Evolutionary conservation across 1,140 invertebrate species (phyloP).

Genomic region (Panagrolaimus sp.): DNA sequence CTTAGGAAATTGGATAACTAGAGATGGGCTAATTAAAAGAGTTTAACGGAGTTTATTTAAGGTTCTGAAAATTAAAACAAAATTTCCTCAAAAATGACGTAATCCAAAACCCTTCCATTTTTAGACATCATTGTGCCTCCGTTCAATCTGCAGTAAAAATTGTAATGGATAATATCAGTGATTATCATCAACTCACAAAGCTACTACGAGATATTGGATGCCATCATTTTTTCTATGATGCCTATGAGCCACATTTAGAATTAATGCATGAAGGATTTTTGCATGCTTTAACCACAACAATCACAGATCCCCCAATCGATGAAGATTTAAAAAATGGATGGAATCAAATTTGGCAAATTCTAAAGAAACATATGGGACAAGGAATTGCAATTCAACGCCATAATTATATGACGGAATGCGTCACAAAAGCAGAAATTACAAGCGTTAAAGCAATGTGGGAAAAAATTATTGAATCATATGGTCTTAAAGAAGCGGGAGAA

Average conservation of each 20-base stretch:
- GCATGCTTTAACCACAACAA: slow-evolving; percentile 37
- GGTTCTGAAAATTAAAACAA: not conserved
- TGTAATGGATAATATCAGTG: slow-evolving; percentile 57
- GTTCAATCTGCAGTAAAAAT: slow-evolving; percentile 53
- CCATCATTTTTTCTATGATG: slow-evolving; percentile 58
- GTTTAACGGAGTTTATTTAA: too few relatives aligned
- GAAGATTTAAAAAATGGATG: slow-evolving; percentile 43
- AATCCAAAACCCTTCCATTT: slow-evolving; percentile 11
- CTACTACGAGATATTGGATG: slow-evolving; percentile 51
- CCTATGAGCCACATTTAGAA: slow-evolving; percentile 52
- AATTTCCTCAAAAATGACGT: slow-evolving; percentile 17
- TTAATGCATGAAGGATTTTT: slow-evolving; percentile 49
- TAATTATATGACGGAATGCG: slow-evolving; percentile 46
- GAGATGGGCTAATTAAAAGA: too few relatives aligned
- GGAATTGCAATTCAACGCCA: slow-evolving; percentile 49
- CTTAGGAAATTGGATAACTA: too few relatives aligned
- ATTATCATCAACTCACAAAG: slow-evolving; percentile 31
- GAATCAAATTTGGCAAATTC: slow-evolving; percentile 38
- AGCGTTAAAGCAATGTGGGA: slow-evolving; percentile 41
- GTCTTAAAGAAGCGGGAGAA: slow-evolving; percentile 28
- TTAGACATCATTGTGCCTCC: slow-evolving; percentile 46
- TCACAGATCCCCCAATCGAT: slow-evolving; percentile 35
- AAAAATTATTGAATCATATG: slow-evolving; percentile 32
- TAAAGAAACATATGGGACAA: slow-evolving; percentile 42
- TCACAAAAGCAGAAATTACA: slow-evolving; percentile 50